Evolutionary conservation across 2,797 vertebrate genomes (phyloP).

Genomic region (Syncerus caffer): DNA sequence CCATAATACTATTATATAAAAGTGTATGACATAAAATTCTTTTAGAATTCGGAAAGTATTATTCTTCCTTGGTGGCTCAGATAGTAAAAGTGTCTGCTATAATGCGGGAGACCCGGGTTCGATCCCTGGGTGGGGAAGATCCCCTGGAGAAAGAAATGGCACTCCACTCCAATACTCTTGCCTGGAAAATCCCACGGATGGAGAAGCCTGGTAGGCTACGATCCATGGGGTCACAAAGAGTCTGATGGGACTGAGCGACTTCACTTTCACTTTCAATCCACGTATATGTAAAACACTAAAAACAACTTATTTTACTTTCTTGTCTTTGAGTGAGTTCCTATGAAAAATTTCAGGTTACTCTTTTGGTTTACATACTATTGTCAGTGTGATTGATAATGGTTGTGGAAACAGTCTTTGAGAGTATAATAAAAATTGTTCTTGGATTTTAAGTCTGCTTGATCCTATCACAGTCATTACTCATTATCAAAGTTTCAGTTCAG

Average conservation of each 20-base stretch:
- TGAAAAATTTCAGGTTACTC: neutral
- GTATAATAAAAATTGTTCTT: neutral
- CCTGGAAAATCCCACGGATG: neutral
- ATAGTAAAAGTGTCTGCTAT: neutral
- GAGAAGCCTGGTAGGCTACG: neutral
- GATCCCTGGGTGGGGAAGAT: neutral
- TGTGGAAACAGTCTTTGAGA: neutral
- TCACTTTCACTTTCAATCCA: neutral
- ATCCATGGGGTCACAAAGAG: rapidly evolving
- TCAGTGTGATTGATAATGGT: neutral
- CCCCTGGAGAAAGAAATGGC: neutral
- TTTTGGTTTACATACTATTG: neutral
- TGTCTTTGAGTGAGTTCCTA: neutral
- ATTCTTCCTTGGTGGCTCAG: neutral
- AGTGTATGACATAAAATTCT: neutral
- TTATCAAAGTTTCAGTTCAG: neutral
- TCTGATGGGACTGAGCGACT: neutral
- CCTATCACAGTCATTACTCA: neutral
- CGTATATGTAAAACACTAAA: neutral
- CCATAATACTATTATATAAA: neutral
- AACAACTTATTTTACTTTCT: neutral
- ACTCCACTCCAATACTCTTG: neutral
- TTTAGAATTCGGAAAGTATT: neutral
- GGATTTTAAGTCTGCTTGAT: neutral
- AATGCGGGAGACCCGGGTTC: rapidly evolving